Evolutionary conservation across 1,140 invertebrate species (phyloP), one percentile per base, ranked within the genome.

Genomic region (Drosophila novamexicana): DNA sequence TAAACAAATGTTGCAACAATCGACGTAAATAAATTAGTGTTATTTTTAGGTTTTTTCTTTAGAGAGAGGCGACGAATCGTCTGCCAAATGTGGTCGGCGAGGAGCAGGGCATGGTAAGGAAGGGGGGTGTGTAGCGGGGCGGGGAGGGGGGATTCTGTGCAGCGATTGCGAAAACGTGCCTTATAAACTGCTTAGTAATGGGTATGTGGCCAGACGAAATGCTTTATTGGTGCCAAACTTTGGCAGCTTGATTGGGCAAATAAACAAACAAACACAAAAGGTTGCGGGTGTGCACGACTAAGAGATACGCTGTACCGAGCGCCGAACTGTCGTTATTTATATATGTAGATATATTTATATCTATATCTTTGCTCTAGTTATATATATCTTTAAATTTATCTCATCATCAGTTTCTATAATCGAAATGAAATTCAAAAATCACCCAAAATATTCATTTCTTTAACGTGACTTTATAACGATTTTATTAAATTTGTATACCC

Each of bases 1-100:
- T 32, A 68, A 71, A 71, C 53, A 79, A 49, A 49, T 81, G 70
- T 79, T 73, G 70, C 75, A 58, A 69, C 75, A 58, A 69, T 7
- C 29, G 54, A 57, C n/a, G 37, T 47, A 79, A 63, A 75, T 29
- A 52, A 62, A 57, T 57, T 22, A 36, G 45, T 50, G 6, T 37
- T 72, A 69, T 69, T 76, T 83, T 76, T 44, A 50, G 65, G 9
- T 16, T 36, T 61, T 39, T 16, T 12, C 29, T 29, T 32, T 49
- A 16, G 42, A 49, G 1, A n/a, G 16, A 63, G 81, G 73, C 81
- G 76, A 66, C 81, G 39, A 18, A 50, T 36, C 37, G 54, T 66
- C 77, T 50, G 37, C 59, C 7, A 6, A 18, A 9, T 54, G 56
- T 40, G 9, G 32, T 10, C 6, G 32, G 42, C n/a, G 6, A 18